Evolutionary conservation across 2,113 vertebrate genomes (phyloP), one percentile per base, ranked within the genome.

Genomic region (Miniopterus natalensis): DNA sequence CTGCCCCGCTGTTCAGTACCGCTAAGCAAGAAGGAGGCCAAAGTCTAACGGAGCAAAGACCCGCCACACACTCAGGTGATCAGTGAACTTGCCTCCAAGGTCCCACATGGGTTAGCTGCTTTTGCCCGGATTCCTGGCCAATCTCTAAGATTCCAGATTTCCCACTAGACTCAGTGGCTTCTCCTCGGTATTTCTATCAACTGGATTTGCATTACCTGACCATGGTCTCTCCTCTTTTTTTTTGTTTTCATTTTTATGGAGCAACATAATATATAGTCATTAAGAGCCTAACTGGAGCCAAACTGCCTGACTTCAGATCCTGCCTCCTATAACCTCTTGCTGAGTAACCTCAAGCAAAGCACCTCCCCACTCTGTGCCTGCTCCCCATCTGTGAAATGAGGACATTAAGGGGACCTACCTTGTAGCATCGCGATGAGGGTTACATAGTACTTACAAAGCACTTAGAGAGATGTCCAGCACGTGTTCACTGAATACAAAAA

Each of bases 401-500:
- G 63, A 27, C 25, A 49, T 4, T n/a, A 27, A 63, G 12, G 71
- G 57, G 17, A 40, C 51, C 27, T 36, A 40, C 45, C 45, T 59
- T 27, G 23, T 7, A 14, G 74, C 45, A 20, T 12, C 47, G 12
- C 36, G 10, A 25, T 15, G 21, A 74, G 40, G 84, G 42, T 27
- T 4, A n/a, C 9, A 3, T 18, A 83, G 21, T 29, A 29, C 49
- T 63, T n/a, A 85, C 0, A 73, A 20, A 13, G 1, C 8, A 12
- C 85, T 92, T 61, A 84, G 63, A 78, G 75, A 96, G 90, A 88
- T 45, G 21, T 53, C 36, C 42, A 11, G 31, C 68, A 61, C 10
- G 0, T 27, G 12, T 88, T 80, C 75, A 20, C 51, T 71, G 65
- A 77, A 42, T 55, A n/a, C 9, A 71, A 84, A 91, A 83, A 57